phyloP scores from a whole-genome alignment of 1,140 invertebrate species.

The Zelostemma sp. region DNA sequence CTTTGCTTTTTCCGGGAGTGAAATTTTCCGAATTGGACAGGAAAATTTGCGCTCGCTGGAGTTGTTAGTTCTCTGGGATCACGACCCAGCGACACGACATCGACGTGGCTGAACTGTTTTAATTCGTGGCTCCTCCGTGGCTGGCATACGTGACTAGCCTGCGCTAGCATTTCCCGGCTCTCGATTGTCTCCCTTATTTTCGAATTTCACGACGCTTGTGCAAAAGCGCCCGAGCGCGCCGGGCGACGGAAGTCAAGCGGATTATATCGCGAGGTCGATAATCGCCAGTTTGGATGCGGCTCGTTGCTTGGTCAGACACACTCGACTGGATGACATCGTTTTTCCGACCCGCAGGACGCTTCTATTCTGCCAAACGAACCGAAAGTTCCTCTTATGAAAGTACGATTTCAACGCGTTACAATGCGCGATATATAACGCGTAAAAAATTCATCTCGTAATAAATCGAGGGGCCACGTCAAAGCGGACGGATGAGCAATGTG shows the following conservation, averaged over 20 bases:
- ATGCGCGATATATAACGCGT: too few relatives aligned
- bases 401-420: too few relatives aligned
- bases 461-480: too few relatives aligned
- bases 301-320: too few relatives aligned
- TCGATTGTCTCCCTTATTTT: neutral
- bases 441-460: too few relatives aligned
- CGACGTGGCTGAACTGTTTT: neutral
- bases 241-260: neutral
- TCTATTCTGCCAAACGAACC: too few relatives aligned
- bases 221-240: neutral
- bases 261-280: neutral
- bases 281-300: constrained; percentile 3
- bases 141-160: neutral
- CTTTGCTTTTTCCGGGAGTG: too few relatives aligned
- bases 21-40: too few relatives aligned
- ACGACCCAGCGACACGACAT: neutral
- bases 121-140: neutral
- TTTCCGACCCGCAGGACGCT: too few relatives aligned
- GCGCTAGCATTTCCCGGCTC: neutral
- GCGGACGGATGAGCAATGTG: too few relatives aligned
- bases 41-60: neutral
- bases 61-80: neutral
- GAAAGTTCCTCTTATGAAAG: too few relatives aligned
- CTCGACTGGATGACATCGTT: too few relatives aligned
- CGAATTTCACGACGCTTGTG: neutral